Base-by-base conservation (phyloP, 2,888 invertebrate species). In the Drepana falcataria region DNA sequence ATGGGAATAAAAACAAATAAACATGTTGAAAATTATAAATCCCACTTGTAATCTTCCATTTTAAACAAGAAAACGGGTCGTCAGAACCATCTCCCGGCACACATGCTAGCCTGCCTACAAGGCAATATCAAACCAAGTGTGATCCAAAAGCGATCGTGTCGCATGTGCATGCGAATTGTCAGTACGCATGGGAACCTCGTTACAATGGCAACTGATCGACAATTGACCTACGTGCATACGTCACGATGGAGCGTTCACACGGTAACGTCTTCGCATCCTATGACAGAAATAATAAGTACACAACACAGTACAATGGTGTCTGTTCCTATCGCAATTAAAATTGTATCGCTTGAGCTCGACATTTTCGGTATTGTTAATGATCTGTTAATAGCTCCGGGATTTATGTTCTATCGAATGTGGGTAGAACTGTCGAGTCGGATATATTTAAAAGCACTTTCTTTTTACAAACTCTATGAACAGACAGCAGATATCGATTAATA, bases 181-280 rank as follows among this genome's bases (percentile, higher is more conserved):
- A 53, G 55, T 69, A 62, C 61, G 64, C 81, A 82, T 84, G 85
- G 81, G 85, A 55, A 53, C 60, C 53, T 65, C 70, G 70, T 64
- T 67, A 65, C 68, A 72, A 75, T 71, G 69, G 68, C 73, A 70
- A 63, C 64, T 76, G 73, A 79, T 82, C 79, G 82, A 79, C 84
- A 84, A 83, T 80, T 78, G 81, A 74, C 71, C 68, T 80, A 51
- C 51, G 51, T 66, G 75, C 76, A 77, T 77, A 76, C 77, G 73
- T 82, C 85, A 83, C 83, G 9, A 44, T 44, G 9, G 9, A 59
- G 69, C 68, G 75, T 87, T 87, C 87, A 85, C 87, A 87, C 87
- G 87, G 78, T 78, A 73, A 69, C 66, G 56, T 65, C 73, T 71
- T 66, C 65, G 61, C 67, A 61, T 63, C 64, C 65, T 68, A 40